These are phyloP conservation scores for Rhizoglyphus robini DNA, from an alignment of 1,140 invertebrate species.

Conservation along the genomic window DNA sequence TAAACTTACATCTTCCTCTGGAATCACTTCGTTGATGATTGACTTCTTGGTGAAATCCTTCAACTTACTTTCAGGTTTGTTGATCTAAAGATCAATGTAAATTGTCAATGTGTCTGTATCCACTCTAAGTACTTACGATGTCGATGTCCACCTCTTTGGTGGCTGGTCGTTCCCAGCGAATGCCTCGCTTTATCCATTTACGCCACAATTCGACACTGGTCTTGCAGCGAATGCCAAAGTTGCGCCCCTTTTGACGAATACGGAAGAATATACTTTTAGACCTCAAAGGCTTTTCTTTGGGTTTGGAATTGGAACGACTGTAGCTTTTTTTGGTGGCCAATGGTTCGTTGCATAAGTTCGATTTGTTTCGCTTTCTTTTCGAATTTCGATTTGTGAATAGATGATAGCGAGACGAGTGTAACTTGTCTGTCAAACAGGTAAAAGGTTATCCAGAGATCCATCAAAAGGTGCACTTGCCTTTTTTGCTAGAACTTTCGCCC, in stretches of 20 bases:
- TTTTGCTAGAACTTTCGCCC: background rate
- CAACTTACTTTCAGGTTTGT: conserved; percentile 4
- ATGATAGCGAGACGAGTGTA: too few relatives aligned
- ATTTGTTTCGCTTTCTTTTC: background rate
- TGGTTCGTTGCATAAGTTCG: background rate
- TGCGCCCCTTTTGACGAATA: conserved; percentile 11
- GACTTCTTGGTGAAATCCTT: background rate
- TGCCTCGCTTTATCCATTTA: conserved; percentile 17
- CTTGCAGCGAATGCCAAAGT: conserved; percentile 14
- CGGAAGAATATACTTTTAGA: background rate
- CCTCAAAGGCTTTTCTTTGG: background rate
- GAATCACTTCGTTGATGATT: conserved; percentile 7
- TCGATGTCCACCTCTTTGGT: background rate
- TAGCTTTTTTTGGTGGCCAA: background rate
- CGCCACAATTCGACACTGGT: conserved; percentile 18
- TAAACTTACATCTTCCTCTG: conserved; percentile 5
- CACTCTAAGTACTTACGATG: background rate
- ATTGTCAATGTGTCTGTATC: background rate
- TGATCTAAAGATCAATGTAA: background rate
- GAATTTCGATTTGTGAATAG: background rate
- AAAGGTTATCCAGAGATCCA: background rate
- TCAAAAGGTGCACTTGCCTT: background rate
- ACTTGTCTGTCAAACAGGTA: background rate
- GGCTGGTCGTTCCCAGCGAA: background rate
- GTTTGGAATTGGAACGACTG: background rate